Evolutionary conservation across 2,113 vertebrate genomes (phyloP), one percentile per base, ranked within the genome.

Genomic region (Rhea americana): DNA sequence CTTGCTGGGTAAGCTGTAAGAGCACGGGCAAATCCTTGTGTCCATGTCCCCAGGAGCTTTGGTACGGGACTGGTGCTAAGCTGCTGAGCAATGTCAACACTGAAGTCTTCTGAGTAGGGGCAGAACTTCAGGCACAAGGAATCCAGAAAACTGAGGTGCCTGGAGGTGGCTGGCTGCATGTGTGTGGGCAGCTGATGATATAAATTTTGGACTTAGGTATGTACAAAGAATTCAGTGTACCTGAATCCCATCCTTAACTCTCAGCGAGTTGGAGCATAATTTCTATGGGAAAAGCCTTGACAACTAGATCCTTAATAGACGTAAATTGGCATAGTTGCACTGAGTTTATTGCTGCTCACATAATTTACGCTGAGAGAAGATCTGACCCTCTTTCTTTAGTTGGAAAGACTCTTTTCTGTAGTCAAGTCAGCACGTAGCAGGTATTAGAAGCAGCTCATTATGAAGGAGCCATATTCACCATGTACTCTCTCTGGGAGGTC

Each of bases 21-120:
- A 83, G 51, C 16, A 16, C 5, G 39, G 8, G 18, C 9, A 62
- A 8, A 8, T 67, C n/a, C 67, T 77, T 30, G n/a, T 61, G 41
- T 55, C 66, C 66, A 20, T 65, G 28, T 17, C 5, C 3, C 11
- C 41, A 22, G 1, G 1, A 17, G 9, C 55, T 77, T 89, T 70
- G 77, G 17, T 53, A 58, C 7, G 17, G 19, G 32, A 37, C 7
- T 45, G 9, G 3, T 35, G 82, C 82, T 50, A 25, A 45, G 13
- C 25, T 80, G 39, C 41, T 80, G 26, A 80, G 20, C 8, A 2
- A 1, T 0, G 15, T 26, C 28, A 48, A 8, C 1, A 2, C 16
- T 21, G 2, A 74, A 50, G 10, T 76, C 13, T 48, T 56, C 32
- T 28, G 41, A 37, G 12, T 16, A 20, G 17, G 24, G n/a, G 65